Evolutionary conservation across 2,797 vertebrate species (phyloP).

Genomic region (Arremon aurantiirostris): DNA sequence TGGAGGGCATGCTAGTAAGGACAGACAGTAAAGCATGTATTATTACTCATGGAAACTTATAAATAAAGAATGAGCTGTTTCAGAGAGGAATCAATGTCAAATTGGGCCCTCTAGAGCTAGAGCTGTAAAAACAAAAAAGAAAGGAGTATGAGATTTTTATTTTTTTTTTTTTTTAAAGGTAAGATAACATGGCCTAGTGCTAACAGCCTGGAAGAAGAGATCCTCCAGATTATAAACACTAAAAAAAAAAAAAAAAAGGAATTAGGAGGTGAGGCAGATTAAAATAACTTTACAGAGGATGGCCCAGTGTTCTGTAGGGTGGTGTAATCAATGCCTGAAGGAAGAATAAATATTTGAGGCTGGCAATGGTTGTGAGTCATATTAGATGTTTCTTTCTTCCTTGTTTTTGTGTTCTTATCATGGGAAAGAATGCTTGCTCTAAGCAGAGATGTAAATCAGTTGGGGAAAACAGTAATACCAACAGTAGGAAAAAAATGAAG

Average conservation of each 20-base stretch:
- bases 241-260: neutral
- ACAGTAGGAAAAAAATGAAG: neutral
- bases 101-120: neutral
- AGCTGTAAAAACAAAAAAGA: neutral
- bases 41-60: neutral
- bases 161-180: neutral
- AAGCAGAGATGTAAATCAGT: neutral
- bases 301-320: neutral
- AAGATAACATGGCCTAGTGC: neutral
- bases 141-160: neutral
- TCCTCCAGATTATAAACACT: neutral
- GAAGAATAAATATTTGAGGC: constrained; percentile 42
- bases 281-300: neutral
- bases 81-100: neutral
- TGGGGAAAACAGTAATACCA: neutral
- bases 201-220: neutral
- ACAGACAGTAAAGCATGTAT: neutral
- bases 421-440: neutral
- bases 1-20: neutral
- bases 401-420: neutral
- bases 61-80: neutral
- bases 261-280: neutral
- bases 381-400: constrained; percentile 1
- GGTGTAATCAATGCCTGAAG: neutral
- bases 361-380: neutral